Percentiles rank a stretch among this genome's conserved stretches.
Evolutionary conservation across 2,797 vertebrate species (phyloP).

Genomic region (Falco concolor): DNA sequence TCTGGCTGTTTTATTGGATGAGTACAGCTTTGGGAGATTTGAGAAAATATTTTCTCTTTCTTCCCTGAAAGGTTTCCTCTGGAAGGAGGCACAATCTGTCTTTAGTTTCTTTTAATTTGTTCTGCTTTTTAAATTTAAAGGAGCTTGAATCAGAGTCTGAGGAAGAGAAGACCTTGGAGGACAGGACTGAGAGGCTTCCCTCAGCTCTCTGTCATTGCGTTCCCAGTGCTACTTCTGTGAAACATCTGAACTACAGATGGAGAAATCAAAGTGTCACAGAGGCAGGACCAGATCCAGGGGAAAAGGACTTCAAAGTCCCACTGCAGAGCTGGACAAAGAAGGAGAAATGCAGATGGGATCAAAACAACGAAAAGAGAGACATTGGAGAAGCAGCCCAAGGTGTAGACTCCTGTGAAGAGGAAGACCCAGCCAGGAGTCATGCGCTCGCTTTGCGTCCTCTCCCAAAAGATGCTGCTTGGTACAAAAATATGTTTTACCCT

Average conservation of each 20-base stretch:
- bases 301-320: neutral
- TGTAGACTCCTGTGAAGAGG: neutral
- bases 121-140: slow-evolving; percentile 68
- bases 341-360: neutral
- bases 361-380: neutral
- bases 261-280: slow-evolving; percentile 7
- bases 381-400: neutral
- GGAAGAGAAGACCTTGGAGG: slow-evolving; percentile 36
- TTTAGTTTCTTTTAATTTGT: neutral
- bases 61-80: slow-evolving; percentile 9
- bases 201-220: slow-evolving; percentile 41
- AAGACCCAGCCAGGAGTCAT: neutral
- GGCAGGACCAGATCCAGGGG: neutral
- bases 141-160: slow-evolving; percentile 58
- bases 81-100: neutral
- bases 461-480: neutral
- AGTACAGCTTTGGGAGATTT: neutral
- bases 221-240: slow-evolving; percentile 17
- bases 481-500: neutral
- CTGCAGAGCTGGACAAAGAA: slow-evolving; percentile 9
- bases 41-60: slow-evolving; percentile 34
- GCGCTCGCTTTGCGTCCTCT: neutral
- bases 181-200: neutral
- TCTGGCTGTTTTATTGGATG: neutral
- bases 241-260: neutral